Conservation (phyloP, 2,113 vertebrate genomes). For the Saguinus imperator region DNA sequence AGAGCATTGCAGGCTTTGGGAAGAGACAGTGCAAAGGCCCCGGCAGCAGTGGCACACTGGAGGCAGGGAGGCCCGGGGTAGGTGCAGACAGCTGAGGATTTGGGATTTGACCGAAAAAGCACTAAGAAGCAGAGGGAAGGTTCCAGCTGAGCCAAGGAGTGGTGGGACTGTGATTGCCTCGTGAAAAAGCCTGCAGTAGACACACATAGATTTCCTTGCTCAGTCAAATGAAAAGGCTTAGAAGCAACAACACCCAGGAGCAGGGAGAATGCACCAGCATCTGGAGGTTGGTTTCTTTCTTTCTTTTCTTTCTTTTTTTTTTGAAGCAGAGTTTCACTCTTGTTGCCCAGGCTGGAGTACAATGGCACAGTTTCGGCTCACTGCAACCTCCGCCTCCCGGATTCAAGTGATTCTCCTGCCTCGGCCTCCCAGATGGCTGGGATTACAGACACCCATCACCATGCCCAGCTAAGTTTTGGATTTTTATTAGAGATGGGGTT, state of each 20-base stretch:
- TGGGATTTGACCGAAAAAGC: neutral
- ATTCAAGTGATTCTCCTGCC: no score
- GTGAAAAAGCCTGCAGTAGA: neutral
- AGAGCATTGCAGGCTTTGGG: neutral
- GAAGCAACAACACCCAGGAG: neutral
- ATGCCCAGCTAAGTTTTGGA: no score
- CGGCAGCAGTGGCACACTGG: neutral
- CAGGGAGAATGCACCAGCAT: neutral
- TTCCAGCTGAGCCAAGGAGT: neutral
- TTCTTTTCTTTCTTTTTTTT: no score
- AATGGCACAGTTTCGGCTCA: no score
- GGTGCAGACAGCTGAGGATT: neutral
- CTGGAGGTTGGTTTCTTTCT: neutral
- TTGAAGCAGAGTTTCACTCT: no score
- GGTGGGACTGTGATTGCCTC: neutral
- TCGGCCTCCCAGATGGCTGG: no score
- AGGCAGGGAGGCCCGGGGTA: neutral
- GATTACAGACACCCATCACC: no score
- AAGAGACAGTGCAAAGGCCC: neutral
- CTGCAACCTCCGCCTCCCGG: no score
- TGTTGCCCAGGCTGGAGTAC: no score
- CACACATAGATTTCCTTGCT: neutral
- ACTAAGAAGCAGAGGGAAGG: neutral
- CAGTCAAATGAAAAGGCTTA: neutral
- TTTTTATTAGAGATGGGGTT: no score